Base-by-base conservation (phyloP, 2,888 invertebrate species). In the Tipula lateralis region DNA sequence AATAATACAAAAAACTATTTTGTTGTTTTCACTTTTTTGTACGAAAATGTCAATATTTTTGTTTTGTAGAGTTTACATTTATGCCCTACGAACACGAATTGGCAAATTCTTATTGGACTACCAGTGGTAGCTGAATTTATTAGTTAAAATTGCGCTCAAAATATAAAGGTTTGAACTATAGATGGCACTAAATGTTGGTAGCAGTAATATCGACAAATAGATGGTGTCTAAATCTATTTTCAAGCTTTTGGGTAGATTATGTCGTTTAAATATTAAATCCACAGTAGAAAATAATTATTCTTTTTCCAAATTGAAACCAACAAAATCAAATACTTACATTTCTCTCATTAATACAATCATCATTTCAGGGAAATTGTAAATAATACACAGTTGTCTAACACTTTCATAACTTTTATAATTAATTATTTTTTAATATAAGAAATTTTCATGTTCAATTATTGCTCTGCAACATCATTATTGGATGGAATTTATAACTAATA, bases 401-500 rank as follows among this genome's bases (percentile, higher is more conserved):
- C 9, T 66, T 66, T 7, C 9, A 66, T 66, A 66, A 66, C 66
- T 66, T 36, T 66, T 66, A 24, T 66, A 66, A 66, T 66, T 19
- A 66, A 24, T 66, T 9, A 66, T 66, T 66, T 24, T 66, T 66
- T 66, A 24, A 44, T 44, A 66, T 66, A 66, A 66, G 66, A 66
- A 66, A 66, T 24, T 24, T 66, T 66, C 66, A 66, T 66, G 66
- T 24, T 66, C 66, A 66, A 24, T 66, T 66, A 66, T 66, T 66
- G 66, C 66, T 66, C 66, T 19, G 66, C 66, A 66, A 66, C 66
- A 66, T 66, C 24, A 66, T 66, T 66, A 66, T 66, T 66, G 66
- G 66, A 66, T 66, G 66, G 66, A 66, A 66, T 66, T 32, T 66
- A 66, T 66, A 66, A 66, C 66, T 66, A 66, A 66, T 66, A n/a